A percentile compares a stretch with the other conserved stretches of the same genome.
These are phyloP conservation scores for Tanytarsus gracilentus DNA, from an alignment of 2,888 invertebrate species.

Conservation along the genomic window DNA sequence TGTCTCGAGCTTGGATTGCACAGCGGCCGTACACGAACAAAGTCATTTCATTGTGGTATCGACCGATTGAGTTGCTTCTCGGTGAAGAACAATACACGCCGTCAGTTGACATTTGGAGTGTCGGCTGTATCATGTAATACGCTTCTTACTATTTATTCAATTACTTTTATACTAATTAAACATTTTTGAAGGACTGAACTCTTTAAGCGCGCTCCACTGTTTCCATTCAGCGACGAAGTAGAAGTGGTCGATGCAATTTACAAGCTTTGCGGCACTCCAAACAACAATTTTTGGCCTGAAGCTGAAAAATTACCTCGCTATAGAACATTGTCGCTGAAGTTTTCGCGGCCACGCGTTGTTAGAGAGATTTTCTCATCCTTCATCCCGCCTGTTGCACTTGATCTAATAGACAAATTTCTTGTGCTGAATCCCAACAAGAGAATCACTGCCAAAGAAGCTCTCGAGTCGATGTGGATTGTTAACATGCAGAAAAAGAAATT, in stretches of 20 bases:
- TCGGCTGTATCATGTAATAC: background rate
- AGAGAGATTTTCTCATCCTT: conserved; percentile 81
- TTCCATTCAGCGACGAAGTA: conserved; percentile 89
- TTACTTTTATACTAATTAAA: too few relatives aligned
- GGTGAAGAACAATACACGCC: conserved; percentile 97
- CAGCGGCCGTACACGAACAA: conserved; percentile 98
- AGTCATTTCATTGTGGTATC: conserved; percentile 97
- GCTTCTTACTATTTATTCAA: too few relatives aligned
- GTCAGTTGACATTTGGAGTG: conserved; percentile 62
- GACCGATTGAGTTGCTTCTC: conserved; percentile 91
- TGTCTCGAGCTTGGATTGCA: conserved; percentile 90
- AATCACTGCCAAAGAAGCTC: conserved; percentile 88
- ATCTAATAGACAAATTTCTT: conserved; percentile 89
- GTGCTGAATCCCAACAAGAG: conserved; percentile 89
- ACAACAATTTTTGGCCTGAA: conserved; percentile 93
- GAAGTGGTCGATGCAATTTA: conserved; percentile 92
- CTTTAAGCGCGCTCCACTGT: conserved; percentile 90
- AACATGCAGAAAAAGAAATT: background rate
- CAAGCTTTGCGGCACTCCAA: conserved; percentile 87
- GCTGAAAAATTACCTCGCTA: conserved; percentile 89
- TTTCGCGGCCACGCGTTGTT: conserved; percentile 76
- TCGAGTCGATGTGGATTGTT: conserved; percentile 46
- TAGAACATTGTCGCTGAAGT: conserved; percentile 83
- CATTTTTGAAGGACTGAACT: too few relatives aligned
- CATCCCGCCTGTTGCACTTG: conserved; percentile 80